Base-by-base conservation (phyloP, 1,140 invertebrate genomes). In the Heliconius himera region DNA sequence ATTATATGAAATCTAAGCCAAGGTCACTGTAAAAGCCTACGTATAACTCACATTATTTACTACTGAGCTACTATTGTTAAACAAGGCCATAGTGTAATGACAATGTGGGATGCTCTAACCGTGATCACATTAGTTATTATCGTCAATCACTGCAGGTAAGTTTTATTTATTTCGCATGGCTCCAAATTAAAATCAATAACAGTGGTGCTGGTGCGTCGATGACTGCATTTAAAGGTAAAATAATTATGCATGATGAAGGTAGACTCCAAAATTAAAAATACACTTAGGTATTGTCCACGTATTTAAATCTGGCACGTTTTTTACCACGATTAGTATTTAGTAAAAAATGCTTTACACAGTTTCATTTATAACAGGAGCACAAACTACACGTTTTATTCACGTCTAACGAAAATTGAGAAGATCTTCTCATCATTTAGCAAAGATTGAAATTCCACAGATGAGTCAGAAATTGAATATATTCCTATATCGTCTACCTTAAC, bases 401-500 rank as follows among this genome's bases (percentile, higher is more conserved):
- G 82, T 79, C 82, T 93, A 91, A 92, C 85, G 83, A 85, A 82
- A 82, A 36, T 33, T 73, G 77, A 78, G 79, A 85, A 85, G 80
- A 85, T 80, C 70, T n/a, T n/a, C n/a, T n/a, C 71, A 77, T 38
- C 81, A 85, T 79, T 88, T 83, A 91, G 87, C 71, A 74, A 79
- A 74, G 74, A 86, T 89, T 94, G 85, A 85, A 87, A 95, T 95
- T 96, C 93, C 96, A 95, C 96, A 96, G 96, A 96, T 95, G 95
- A 96, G 86, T 92, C 96, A 73, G 96, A 96, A 94, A 96, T 97
- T 84, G 97, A 98, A 95, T 97, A 97, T 93, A 97, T 97, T 91
- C 97, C 97, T 84, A 97, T 98, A 83, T 97, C 97, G 77, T 96
- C 97, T 54, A 97, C 97, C 76, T 92, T 97, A 85, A 97, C 97